These are phyloP conservation scores for Diabrotica undecimpunctata DNA, from an alignment of 1,140 invertebrate species.

Conservation along the genomic window DNA sequence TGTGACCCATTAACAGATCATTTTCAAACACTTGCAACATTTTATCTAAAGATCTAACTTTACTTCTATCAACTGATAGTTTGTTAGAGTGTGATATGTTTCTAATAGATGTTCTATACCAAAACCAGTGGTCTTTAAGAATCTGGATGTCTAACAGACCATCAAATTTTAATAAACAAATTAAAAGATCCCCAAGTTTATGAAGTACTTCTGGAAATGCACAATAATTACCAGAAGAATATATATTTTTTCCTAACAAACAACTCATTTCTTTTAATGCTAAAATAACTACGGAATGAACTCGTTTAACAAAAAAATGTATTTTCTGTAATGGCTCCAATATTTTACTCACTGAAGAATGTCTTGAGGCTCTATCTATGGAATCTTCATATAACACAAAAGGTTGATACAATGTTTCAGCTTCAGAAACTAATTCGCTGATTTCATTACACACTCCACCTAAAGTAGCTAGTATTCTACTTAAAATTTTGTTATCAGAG, in stretches of 20 bases:
- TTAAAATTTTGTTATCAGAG: slow-evolving; percentile 78
- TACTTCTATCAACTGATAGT: slow-evolving; percentile 57
- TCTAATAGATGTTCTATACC: slow-evolving; percentile 66
- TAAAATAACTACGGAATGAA: slow-evolving; percentile 62
- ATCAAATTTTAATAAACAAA: slow-evolving; percentile 69
- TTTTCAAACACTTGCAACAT: slow-evolving; percentile 63
- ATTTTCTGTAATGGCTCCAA: slow-evolving; percentile 61
- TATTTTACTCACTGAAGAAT: slow-evolving; percentile 41
- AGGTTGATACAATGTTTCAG: slow-evolving; percentile 60
- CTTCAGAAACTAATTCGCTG: slow-evolving; percentile 63
- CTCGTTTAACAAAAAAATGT: slow-evolving; percentile 62
- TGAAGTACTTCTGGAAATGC: slow-evolving; percentile 56
- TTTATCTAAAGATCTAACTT: slow-evolving; percentile 63
- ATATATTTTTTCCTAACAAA: slow-evolving; percentile 52
- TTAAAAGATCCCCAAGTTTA: slow-evolving; percentile 62
- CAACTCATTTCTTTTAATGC: slow-evolving; percentile 65
- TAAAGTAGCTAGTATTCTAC: slow-evolving; percentile 77
- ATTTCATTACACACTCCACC: slow-evolving; percentile 77
- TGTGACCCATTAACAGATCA: slow-evolving; percentile 58
- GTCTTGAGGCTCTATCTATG: slow-evolving; percentile 29
- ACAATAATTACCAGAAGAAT: slow-evolving; percentile 48
- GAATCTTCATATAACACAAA: slow-evolving; percentile 64
- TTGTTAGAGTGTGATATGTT: slow-evolving; percentile 64
- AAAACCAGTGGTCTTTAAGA: slow-evolving; percentile 66
- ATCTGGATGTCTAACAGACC: slow-evolving; percentile 62